phyloP scores from a whole-genome alignment of 1,140 invertebrate genomes.

The Megalopta genalis region DNA sequence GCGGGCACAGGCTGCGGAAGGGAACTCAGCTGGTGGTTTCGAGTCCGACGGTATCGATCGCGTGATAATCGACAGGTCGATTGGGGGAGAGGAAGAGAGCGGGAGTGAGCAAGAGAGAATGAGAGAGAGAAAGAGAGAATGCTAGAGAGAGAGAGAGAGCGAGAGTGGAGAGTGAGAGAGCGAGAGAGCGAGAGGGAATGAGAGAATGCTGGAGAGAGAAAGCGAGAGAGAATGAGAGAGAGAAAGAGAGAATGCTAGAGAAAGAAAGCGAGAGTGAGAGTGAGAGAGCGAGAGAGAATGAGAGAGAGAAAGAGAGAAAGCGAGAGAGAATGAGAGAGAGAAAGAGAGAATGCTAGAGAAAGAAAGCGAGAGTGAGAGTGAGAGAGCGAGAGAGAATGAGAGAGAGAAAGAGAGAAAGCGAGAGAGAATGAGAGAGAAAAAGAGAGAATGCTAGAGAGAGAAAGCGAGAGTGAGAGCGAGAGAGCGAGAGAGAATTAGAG shows the following conservation, averaged over 20 bases:
- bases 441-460: neutral
- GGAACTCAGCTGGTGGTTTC: constrained; percentile 12
- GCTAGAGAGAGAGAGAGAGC: neutral
- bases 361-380: too few species aligned
- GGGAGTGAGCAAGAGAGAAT: too few species aligned
- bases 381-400: neutral
- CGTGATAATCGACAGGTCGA: constrained; percentile 34
- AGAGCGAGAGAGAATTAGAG: too few species aligned
- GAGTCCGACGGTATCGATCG: constrained; percentile 38
- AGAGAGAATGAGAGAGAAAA: too few species aligned
- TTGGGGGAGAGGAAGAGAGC: neutral
- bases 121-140: neutral
- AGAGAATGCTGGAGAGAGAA: too few species aligned
- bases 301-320: neutral
- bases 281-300: neutral
- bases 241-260: too few species aligned
- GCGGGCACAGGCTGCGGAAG: neutral
- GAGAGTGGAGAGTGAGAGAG: too few species aligned
- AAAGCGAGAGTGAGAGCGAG: too few species aligned
- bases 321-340: neutral
- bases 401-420: too few species aligned
- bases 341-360: too few species aligned
- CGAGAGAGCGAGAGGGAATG: too few species aligned
- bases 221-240: neutral
- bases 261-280: too few species aligned